Evolutionary conservation across 2,888 invertebrate genomes (phyloP), one percentile per base, ranked within the genome.

Genomic region (Netelia fuscicornis): DNA sequence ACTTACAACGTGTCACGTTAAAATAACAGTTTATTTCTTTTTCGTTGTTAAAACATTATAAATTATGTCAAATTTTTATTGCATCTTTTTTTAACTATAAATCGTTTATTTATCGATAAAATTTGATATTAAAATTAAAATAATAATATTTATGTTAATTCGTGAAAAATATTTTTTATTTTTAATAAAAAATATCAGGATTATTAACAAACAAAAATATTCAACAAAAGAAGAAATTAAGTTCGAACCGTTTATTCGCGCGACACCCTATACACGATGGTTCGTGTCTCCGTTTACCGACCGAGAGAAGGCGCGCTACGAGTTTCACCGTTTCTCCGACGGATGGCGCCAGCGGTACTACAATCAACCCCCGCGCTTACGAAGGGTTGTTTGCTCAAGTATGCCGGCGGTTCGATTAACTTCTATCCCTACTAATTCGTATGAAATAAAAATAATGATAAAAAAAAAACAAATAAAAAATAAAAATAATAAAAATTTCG

Each of bases 191-290:
- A 44, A 67, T 25, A 13, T 37, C 2, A 1, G 17, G 5, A 5
- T 48, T 52, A 48, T 11, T 20, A 37, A 1, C n/a, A 23, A 74
- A 67, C 11, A 48, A 6, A 56, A 65, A 56, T 17, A 37, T 48
- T 71, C 48, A 13, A 13, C 10, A 3, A 13, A 13, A 48, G 11
- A 48, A 30, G 10, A 74, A 64, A 74, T 79, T 56, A 81, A 72
- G 13, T 0, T 54, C 62, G 62, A 37, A 54, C 25, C 10, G 0
- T 11, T 60, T 9, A 42, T 75, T 78, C 65, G 60, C 64, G 20
- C 37, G 67, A 74, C 86, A 87, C 85, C 86, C 84, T 78, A 62
- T 86, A 86, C 58, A 78, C 52, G 48, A n/a, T 17, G 72, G 87
- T 84, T 87, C 71, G 79, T 9, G 74, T 83, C 83, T 67, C 71